Conservation (phyloP, 2,113 vertebrate species). For the Riparia riparia region DNA sequence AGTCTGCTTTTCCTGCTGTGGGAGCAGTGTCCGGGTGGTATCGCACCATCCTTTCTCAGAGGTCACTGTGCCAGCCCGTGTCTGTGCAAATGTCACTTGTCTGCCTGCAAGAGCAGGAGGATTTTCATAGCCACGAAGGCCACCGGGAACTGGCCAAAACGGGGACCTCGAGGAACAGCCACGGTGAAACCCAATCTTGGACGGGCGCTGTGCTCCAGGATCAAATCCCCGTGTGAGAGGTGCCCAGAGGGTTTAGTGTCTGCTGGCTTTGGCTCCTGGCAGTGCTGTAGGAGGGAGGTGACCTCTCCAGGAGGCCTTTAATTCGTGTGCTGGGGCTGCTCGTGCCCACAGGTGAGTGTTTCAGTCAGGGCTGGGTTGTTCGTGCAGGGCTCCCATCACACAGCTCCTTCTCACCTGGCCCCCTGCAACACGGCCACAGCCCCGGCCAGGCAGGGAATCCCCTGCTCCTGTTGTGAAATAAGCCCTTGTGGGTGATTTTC, state of each 20-base stretch:
- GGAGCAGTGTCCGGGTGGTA: neutral
- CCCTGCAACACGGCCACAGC: neutral
- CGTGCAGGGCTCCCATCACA: rapidly evolving
- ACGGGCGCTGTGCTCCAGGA: rapidly evolving
- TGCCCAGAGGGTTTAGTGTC: neutral
- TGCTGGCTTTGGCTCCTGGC: neutral
- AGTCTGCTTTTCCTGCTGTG: neutral
- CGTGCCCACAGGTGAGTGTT: rapidly evolving
- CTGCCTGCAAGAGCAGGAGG: neutral
- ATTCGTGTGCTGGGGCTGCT: neutral
- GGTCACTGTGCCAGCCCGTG: neutral
- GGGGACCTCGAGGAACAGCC: neutral
- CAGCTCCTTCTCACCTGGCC: neutral
- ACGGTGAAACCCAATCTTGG: neutral
- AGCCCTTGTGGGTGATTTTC: neutral
- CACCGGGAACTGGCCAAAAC: neutral
- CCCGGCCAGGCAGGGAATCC: neutral
- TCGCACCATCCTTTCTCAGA: rapidly evolving
- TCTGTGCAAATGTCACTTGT: neutral
- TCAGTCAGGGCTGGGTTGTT: neutral
- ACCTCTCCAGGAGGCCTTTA: neutral
- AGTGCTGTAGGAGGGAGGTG: rapidly evolving
- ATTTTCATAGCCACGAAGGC: neutral
- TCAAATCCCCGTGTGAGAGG: neutral
- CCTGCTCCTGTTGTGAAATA: neutral